A percentile compares a stretch with the other conserved stretches of the same genome.
Evolutionary conservation across 2,797 vertebrate species (phyloP).

Genomic region (Halcyon badia): DNA sequence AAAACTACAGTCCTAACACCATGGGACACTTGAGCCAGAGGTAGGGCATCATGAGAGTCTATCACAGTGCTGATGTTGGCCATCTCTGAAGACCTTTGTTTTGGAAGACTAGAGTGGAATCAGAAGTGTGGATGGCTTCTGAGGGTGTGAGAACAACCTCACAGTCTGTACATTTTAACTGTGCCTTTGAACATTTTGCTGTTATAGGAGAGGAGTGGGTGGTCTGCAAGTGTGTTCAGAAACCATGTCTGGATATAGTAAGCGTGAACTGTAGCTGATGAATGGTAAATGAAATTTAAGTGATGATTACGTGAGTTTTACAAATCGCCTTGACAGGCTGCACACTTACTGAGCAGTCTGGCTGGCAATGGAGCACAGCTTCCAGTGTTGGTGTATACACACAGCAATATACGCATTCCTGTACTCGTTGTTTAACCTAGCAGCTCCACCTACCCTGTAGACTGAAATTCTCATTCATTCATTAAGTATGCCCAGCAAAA

Average conservation of each 20-base stretch:
- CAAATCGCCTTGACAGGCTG: not conserved
- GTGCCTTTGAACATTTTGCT: not conserved
- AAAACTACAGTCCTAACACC: not conserved
- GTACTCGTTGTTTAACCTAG: slow-evolving; percentile 16
- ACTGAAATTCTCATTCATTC: slow-evolving; percentile 7
- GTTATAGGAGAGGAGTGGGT: not conserved
- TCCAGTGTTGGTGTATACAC: not conserved
- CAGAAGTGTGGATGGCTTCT: not conserved
- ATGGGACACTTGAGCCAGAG: not conserved
- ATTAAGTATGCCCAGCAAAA: slow-evolving; percentile 1
- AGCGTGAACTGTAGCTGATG: not conserved
- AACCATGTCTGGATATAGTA: not conserved
- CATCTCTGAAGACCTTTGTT: not conserved
- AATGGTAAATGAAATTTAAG: not conserved
- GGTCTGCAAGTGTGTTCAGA: not conserved
- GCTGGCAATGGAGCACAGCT: slow-evolving; percentile 44
- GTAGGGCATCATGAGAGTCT: not conserved
- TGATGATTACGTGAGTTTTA: not conserved
- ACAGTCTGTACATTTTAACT: not conserved
- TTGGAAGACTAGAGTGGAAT: not conserved
- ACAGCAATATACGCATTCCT: not conserved
- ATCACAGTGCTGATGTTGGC: not conserved
- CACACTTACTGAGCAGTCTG: slow-evolving; percentile 31
- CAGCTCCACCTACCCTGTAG: slow-evolving; percentile 40
- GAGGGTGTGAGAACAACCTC: not conserved